Conservation (phyloP, 2,113 vertebrate genomes). For the Channa maculata region DNA sequence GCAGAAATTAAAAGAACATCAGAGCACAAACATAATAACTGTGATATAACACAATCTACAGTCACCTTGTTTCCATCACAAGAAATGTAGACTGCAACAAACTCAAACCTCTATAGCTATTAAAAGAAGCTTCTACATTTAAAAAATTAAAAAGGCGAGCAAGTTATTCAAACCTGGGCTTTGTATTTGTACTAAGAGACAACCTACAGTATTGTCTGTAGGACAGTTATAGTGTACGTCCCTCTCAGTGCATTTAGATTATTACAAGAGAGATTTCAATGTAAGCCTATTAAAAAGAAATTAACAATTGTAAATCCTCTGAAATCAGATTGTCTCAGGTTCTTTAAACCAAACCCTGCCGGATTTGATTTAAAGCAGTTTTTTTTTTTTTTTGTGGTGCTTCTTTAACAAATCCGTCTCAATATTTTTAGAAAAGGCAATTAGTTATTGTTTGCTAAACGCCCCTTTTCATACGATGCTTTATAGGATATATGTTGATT, state of each 20-base stretch:
- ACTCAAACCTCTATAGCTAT: too few species aligned
- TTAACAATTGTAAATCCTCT: neutral
- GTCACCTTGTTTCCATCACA: neutral
- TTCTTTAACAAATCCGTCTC: neutral
- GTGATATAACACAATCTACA: too few species aligned
- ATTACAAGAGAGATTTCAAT: constrained; percentile 13
- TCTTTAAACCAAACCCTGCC: neutral
- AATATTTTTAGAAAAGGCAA: too few species aligned
- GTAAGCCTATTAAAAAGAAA: constrained; percentile 21
- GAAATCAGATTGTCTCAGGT: neutral
- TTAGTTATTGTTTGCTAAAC: neutral
- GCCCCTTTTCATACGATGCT: neutral
- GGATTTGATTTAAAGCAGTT: neutral
- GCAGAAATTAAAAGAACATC: neutral
- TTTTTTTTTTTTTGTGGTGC: too few species aligned
- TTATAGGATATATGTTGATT: too few species aligned
- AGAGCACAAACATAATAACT: neutral
- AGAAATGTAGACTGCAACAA: neutral
- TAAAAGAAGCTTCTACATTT: too few species aligned
- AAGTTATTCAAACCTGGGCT: neutral
- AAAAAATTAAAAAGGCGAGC: too few species aligned
- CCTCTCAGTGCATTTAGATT: neutral
- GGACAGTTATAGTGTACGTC: neutral
- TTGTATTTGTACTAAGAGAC: neutral
- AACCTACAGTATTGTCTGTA: neutral